Evolutionary conservation across 2,113 vertebrate genomes (phyloP), one percentile per base, ranked within the genome.

Genomic region (Tinamus guttatus): DNA sequence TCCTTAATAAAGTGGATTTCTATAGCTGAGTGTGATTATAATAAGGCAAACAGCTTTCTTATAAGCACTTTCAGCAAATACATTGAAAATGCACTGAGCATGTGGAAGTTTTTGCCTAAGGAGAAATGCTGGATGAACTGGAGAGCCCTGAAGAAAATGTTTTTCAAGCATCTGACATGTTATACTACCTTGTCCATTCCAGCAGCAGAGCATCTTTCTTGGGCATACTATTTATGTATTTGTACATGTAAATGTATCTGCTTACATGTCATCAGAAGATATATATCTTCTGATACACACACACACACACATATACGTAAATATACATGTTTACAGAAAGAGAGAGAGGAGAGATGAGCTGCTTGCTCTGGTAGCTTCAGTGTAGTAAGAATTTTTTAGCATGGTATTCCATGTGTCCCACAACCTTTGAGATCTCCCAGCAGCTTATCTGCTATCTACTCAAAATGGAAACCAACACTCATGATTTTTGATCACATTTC

Each of bases 1-100:
- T 89, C 34, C 43, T 87, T 89, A 79, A 73, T 51, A 27, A 79
- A 94, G 60, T 19, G 30, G 49, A 82, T 79, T 85, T 49, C 49
- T 92, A 1, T 49, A 82, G 30, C 27, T 52, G 27, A 79, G 30
- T 10, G 20, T 62, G 47, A 36, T 68, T 89, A 40, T 52, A 71
- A 65, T 45, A 77, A 80, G 71, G 47, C 69, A 43, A 85, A 16
- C 10, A 62, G 79, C 81, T 18, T 8, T 62, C 49, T 34, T 22
- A 90, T 36, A 30, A 4, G 3, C 5, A 2, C 88, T 88, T 85
- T 40, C 49, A 87, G 82, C 20, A 67, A 86, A 64, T 30, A 27
- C 54, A 47, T 74, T 27, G 36, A 75, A 89, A 91, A 54, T 52
- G 22, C 25, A 6, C 22, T 27, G 13, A 47, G 11, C 14, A 30